Evolutionary conservation across 2,888 invertebrate genomes (phyloP).

Genomic region (Torymus aiolomorphi): DNA sequence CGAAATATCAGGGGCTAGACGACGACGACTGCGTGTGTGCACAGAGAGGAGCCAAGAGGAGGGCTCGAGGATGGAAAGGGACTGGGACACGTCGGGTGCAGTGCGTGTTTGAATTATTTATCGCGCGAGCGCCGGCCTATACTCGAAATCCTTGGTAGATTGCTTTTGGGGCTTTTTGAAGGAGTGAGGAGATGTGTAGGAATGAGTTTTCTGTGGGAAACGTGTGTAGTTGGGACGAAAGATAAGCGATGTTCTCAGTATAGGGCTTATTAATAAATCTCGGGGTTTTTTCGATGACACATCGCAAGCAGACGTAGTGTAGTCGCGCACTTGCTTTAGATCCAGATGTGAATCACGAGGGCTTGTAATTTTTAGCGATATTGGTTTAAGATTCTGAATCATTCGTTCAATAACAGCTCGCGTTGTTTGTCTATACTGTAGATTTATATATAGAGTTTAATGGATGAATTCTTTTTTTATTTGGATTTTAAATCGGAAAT

Average conservation of each 20-base stretch:
- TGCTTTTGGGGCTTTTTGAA: too few relatives aligned
- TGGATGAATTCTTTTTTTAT: too few relatives aligned
- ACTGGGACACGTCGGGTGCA: conserved; percentile 4
- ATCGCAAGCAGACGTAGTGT: not conserved
- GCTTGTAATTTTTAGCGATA: conserved; percentile 6
- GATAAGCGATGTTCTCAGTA: not conserved
- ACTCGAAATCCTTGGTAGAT: too few relatives aligned
- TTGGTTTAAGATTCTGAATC: not conserved
- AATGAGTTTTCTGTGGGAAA: too few relatives aligned
- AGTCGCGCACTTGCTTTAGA: not conserved
- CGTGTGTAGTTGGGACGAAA: too few relatives aligned
- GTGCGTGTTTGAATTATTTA: conserved; percentile 3
- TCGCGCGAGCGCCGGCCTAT: not conserved
- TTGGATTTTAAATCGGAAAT: too few relatives aligned
- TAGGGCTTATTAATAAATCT: conserved; percentile 5
- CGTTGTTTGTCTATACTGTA: not conserved
- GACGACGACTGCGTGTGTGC: too few relatives aligned
- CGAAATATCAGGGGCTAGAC: too few relatives aligned
- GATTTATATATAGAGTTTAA: too few relatives aligned
- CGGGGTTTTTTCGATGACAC: conserved; percentile 16
- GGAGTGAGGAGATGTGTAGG: too few relatives aligned
- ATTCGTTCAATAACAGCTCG: not conserved
- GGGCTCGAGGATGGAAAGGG: not conserved
- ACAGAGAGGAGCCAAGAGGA: too few relatives aligned
- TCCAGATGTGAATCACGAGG: conserved; percentile 13